Evolutionary conservation across 2,797 vertebrate genomes (phyloP), one percentile per base, ranked within the genome.

Genomic region (Rhynchonycteris naso): DNA sequence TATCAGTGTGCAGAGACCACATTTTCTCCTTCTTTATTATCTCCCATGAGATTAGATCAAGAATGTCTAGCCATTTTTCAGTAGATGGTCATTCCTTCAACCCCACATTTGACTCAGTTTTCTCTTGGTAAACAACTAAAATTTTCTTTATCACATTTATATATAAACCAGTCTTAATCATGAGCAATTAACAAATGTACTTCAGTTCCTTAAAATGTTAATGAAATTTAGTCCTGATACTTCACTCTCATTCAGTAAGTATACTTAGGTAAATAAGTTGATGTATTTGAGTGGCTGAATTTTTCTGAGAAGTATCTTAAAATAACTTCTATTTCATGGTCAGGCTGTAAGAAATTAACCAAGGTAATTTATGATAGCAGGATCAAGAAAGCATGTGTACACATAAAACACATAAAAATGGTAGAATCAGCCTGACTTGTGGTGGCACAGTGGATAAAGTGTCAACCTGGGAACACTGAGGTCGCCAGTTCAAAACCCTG

Each of bases 161-260:
- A 69, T 43, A 24, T 69, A 93, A 84, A 85, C 5, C 24, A 75
- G 19, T 87, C 43, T 94, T 84, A 93, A 93, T 95, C 83, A 52
- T 47, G 54, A 95, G 21, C 47, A 93, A 87, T 93, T 92, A 85
- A 80, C 72, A 92, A 68, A 85, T 88, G 15, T 7, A 91, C 58
- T 91, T 93, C 10, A 81, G 14, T 65, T 92, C 58, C 59, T 93
- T 47, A 47, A 90, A 87, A 88, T 90, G 33, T 72, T 84, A 78
- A 89, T 93, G 52, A 92, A 86, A 97, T 94, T 82, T 71, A 87
- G 80, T 84, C 14, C 47, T 66, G 56, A 72, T 69, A 52, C 71
- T 92, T 75, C 87, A 35, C 30, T 91, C 30, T 91, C 56, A 10
- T 61, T 93, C 30, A 47, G 26, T 83, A 72, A 89, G 24, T 84